Evolutionary conservation across 1,140 invertebrate genomes (phyloP), one percentile per base, ranked within the genome.

Genomic region (Ips nitidus): DNA sequence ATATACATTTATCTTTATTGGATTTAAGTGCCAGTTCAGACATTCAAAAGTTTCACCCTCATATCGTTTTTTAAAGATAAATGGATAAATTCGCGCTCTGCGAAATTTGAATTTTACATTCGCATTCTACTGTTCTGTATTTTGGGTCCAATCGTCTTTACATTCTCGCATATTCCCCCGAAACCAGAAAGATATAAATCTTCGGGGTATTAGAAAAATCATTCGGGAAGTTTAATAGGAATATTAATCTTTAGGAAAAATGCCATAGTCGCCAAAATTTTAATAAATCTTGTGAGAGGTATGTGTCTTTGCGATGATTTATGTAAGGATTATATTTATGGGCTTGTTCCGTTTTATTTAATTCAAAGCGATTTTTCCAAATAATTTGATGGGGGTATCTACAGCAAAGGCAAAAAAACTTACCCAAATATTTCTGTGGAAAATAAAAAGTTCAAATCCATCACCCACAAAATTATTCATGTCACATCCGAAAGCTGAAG

Each of bases 201-300:
- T 68, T 68, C 42, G 52, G 56, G 66, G 66, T 68, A 68, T 68
- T 68, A 68, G 66, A 68, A 62, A 68, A 68, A 68, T 68, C 66
- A 60, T 68, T 62, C 59, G 57, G 66, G 57, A 68, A 68, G 66
- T 68, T 68, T 68, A 68, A 68, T 68, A 68, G 66, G 66, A 68
- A 68, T 68, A 68, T 68, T 68, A 68, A 68, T 68, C 66, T 68
- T 68, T 68, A 47, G 43, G 66, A 61, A 68, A 67, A 68, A 68
- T 68, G 66, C 53, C 66, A 52, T 41, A 68, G 66, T 68, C 66
- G 66, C 66, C 66, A 68, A 68, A 68, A 68, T 68, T 68, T 68
- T 60, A 68, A 68, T 68, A 68, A 58, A 68, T 68, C 59, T 68
- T 68, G 6, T 37, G 64, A 58, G 43, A 38, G 56, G 53, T 63